Evolutionary conservation across 2,113 vertebrate genomes (phyloP).

Genomic region (Pionites leucogaster): DNA sequence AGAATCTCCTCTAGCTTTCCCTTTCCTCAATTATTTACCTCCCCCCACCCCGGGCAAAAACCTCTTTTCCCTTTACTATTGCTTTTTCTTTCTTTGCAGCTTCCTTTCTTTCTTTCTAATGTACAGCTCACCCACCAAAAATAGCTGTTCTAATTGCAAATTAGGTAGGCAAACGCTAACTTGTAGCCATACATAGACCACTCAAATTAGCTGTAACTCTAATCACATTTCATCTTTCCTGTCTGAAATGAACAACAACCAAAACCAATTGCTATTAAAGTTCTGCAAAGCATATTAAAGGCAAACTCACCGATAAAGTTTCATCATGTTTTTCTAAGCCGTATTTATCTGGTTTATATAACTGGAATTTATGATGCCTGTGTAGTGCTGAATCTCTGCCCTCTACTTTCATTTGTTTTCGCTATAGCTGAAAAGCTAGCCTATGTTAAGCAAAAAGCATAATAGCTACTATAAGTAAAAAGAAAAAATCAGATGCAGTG

Average conservation of each 20-base stretch:
- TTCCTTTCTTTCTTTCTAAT: neutral
- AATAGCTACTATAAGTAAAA: neutral
- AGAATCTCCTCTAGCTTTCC: neutral
- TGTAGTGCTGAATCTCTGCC: neutral
- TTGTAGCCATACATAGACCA: neutral
- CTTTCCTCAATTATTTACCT: neutral
- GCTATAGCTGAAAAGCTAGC: neutral
- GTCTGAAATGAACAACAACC: neutral
- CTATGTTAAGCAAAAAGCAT: neutral
- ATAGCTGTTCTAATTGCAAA: neutral
- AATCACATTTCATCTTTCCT: neutral
- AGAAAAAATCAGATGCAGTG: neutral
- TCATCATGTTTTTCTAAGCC: neutral
- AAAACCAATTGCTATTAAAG: neutral
- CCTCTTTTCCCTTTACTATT: neutral
- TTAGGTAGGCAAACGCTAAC: neutral
- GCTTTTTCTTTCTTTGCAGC: neutral
- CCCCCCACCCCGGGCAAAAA: neutral
- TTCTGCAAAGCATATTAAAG: neutral
- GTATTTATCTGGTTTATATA: slow-evolving; percentile 1
- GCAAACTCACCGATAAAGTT: neutral
- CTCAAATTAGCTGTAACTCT: neutral
- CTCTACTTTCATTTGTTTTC: neutral
- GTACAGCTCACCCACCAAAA: neutral
- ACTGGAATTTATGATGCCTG: neutral